A percentile compares a stretch with the other conserved stretches of the same genome.
phyloP scores from a whole-genome alignment of 2,888 invertebrate species.

The Galerucella calmariensis region DNA sequence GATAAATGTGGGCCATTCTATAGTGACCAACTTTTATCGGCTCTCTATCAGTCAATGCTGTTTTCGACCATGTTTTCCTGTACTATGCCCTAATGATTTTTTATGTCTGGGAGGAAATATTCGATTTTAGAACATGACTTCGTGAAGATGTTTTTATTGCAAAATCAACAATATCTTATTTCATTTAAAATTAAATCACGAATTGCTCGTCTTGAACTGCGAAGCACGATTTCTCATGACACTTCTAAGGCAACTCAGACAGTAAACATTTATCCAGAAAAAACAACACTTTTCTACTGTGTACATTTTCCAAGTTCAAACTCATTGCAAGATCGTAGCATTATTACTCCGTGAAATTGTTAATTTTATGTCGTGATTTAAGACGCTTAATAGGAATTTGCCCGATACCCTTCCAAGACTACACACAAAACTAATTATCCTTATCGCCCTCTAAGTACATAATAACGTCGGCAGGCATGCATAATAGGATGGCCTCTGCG shows the following conservation, averaged over 20 bases:
- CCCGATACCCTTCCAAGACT: constrained; percentile 53
- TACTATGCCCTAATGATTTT: background rate
- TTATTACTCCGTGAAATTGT: constrained; percentile 52
- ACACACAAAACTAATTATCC: constrained; percentile 55
- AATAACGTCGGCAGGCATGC: constrained; percentile 53
- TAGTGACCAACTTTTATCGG: too few relatives aligned
- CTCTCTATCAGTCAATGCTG: too few relatives aligned
- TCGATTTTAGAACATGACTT: background rate
- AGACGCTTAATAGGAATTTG: constrained; percentile 54
- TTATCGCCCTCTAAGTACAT: constrained; percentile 54
- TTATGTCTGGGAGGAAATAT: background rate
- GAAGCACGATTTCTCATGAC: background rate
- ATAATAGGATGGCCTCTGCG: constrained; percentile 51
- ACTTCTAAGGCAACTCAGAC: constrained; percentile 3
- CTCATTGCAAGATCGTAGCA: constrained; percentile 39
- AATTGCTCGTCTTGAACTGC: background rate
- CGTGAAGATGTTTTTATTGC: background rate
- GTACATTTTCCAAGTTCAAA: constrained; percentile 22
- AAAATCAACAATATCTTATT: constrained; percentile 9
- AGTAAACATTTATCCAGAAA: constrained; percentile 10
- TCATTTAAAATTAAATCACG: constrained; percentile 16
- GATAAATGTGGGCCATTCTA: too few relatives aligned
- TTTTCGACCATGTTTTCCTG: background rate
- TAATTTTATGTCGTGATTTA: constrained; percentile 52
- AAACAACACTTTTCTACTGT: constrained; percentile 3